A percentile compares a stretch with the other conserved stretches of the same genome.
phyloP scores from a whole-genome alignment of 2,797 vertebrate genomes.

The Acropternis orthonyx region DNA sequence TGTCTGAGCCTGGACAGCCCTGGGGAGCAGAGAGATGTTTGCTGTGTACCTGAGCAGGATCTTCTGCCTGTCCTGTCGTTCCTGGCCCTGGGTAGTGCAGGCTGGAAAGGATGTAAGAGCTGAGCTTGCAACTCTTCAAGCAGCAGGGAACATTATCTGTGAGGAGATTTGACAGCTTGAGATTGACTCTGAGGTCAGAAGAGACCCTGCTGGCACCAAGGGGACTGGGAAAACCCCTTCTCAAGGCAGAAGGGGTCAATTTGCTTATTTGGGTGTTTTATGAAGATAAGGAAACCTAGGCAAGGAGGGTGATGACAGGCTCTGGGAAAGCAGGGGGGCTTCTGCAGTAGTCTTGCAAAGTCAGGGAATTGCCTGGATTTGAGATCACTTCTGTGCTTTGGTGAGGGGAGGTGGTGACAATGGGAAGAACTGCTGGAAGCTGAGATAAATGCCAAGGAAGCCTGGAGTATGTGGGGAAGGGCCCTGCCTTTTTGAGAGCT shows the following conservation, averaged over 20 bases:
- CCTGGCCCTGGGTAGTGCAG: background rate
- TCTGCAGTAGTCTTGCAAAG: background rate
- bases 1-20: background rate
- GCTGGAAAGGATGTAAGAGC: background rate
- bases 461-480: background rate
- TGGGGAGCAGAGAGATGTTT: background rate
- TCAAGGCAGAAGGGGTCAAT: background rate
- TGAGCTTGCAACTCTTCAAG: background rate
- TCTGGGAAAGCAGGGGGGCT: background rate
- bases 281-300: background rate
- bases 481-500: background rate
- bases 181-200: background rate
- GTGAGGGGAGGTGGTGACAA: fast-evolving
- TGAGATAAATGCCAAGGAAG: background rate
- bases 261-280: background rate
- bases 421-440: background rate
- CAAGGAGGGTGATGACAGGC: background rate
- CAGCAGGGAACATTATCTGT: background rate
- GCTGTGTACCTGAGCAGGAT: background rate
- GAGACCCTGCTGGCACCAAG: background rate
- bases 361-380: background rate
- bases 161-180: background rate
- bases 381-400: background rate
- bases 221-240: background rate
- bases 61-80: background rate